A percentile compares a stretch with the other conserved stretches of the same genome.
Conservation (phyloP, 2,888 invertebrate genomes). For the Drosophila hamatofila region DNA sequence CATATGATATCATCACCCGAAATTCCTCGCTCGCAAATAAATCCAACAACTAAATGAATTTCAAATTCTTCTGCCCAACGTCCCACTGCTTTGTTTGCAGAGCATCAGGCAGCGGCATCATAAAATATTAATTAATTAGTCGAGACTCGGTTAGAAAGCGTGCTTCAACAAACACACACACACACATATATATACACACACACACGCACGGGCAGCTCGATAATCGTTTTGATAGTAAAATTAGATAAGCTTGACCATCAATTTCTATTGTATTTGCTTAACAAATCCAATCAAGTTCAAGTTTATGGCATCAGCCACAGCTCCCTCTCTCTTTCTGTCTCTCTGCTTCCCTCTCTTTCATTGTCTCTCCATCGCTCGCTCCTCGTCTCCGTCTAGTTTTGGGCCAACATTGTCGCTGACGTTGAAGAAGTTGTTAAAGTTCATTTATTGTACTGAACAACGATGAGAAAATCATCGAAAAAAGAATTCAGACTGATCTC, state of each 20-base stretch:
- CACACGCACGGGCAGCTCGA: constrained; percentile 46
- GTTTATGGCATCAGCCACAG: constrained; percentile 60
- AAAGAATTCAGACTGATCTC: constrained; percentile 53
- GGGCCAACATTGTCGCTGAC: constrained; percentile 40
- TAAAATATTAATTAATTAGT: constrained; percentile 79
- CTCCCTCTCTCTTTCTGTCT: constrained; percentile 12
- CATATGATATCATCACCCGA: constrained; percentile 84
- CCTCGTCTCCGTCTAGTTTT: not conserved
- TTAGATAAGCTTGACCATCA: constrained; percentile 72
- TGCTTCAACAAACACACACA: constrained; percentile 44
- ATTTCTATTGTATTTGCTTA: constrained; percentile 74
- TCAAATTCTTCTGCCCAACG: constrained; percentile 68
- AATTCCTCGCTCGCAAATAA: constrained; percentile 83
- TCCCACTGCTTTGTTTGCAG: constrained; percentile 78
- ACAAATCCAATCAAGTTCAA: constrained; percentile 72
- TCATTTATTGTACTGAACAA: constrained; percentile 63
- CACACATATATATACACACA: constrained; percentile 17
- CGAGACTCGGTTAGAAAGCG: constrained; percentile 68
- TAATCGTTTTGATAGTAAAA: constrained; percentile 67
- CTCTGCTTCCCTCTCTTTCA: not conserved
- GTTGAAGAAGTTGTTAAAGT: constrained; percentile 76
- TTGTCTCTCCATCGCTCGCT: not conserved
- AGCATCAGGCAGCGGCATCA: constrained; percentile 70
- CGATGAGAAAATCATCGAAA: constrained; percentile 68
- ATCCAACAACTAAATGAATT: constrained; percentile 79